These are phyloP conservation scores for Tenthredo distinguenda DNA, from an alignment of 2,888 invertebrate genomes.

Conservation along the genomic window DNA sequence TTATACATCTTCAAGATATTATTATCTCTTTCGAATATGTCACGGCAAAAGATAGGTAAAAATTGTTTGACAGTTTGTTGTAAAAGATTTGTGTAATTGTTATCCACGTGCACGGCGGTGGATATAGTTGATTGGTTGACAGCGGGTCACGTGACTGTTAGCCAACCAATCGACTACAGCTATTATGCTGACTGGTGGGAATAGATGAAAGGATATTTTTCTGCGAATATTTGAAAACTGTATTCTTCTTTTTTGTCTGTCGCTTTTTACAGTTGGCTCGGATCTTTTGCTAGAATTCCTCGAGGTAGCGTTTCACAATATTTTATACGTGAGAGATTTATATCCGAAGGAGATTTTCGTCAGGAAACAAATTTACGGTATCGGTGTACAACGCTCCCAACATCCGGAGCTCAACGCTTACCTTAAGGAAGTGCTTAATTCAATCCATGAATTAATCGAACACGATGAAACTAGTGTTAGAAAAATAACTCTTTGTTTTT, in stretches of 20 bases:
- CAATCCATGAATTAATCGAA: conserved; percentile 75
- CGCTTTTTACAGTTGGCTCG: conserved; percentile 75
- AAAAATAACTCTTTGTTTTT: conserved; percentile 80
- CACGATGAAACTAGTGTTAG: conserved; percentile 79
- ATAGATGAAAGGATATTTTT: background rate
- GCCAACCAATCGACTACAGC: background rate
- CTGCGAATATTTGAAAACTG: background rate
- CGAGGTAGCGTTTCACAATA: conserved; percentile 83
- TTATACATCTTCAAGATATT: background rate
- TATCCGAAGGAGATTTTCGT: conserved; percentile 85
- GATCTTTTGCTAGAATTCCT: conserved; percentile 85
- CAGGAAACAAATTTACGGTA: conserved; percentile 83
- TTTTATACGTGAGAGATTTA: conserved; percentile 82
- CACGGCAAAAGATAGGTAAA: conserved; percentile 45
- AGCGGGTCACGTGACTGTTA: background rate
- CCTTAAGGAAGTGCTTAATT: conserved; percentile 68
- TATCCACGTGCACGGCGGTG: conserved; percentile 13
- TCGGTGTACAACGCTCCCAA: conserved; percentile 81
- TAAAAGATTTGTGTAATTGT: background rate
- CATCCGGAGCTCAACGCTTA: conserved; percentile 85
- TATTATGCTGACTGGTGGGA: background rate
- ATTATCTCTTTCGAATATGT: background rate
- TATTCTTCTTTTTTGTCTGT: background rate
- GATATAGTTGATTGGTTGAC: background rate
- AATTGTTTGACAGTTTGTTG: conserved; percentile 1